A percentile compares a stretch with the other conserved stretches of the same genome.
phyloP scores from a whole-genome alignment of 2,113 vertebrate species.

The Symphodus melops region DNA sequence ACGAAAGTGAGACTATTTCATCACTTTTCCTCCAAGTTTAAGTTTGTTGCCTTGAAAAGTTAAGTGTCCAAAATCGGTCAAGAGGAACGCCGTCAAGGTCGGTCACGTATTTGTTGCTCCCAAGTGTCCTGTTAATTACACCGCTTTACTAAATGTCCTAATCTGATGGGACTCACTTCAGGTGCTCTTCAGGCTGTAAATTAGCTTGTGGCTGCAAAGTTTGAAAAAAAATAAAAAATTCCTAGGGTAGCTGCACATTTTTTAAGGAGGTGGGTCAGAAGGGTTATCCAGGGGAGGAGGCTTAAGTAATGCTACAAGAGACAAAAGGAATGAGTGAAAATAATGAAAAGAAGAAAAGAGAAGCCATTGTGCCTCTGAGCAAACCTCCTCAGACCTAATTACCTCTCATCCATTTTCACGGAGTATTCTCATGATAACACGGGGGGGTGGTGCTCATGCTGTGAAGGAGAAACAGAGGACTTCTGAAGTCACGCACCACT shows the following conservation, averaged over 20 bases:
- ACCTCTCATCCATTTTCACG: constrained; percentile 66
- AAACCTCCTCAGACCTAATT: constrained; percentile 69
- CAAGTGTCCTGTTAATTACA: constrained; percentile 61
- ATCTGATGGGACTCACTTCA: constrained; percentile 64
- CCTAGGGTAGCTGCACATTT: constrained; percentile 9
- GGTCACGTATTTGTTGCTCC: constrained; percentile 63
- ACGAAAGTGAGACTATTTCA: no score
- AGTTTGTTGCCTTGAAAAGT: constrained; percentile 24
- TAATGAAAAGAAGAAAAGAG: constrained; percentile 36
- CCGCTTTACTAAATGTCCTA: constrained; percentile 55
- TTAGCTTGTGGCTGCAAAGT: constrained; percentile 48
- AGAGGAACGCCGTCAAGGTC: constrained; percentile 50
- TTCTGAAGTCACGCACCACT: constrained; percentile 40
- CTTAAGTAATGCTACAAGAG: constrained; percentile 47
- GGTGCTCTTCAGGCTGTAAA: constrained; percentile 67
- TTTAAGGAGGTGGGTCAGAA: constrained; percentile 37
- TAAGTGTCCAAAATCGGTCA: not conserved
- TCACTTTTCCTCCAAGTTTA: not conserved
- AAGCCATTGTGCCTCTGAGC: constrained; percentile 52
- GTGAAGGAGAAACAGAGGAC: constrained; percentile 55
- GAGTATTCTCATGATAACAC: constrained; percentile 41
- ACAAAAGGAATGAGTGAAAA: constrained; percentile 36
- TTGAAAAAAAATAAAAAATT: constrained; percentile 47
- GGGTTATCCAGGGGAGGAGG: constrained; percentile 34
- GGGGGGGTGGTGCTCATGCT: constrained; percentile 17